Evolutionary conservation across 2,888 invertebrate genomes (phyloP).

Genomic region (Oegoconia quadripuncta): DNA sequence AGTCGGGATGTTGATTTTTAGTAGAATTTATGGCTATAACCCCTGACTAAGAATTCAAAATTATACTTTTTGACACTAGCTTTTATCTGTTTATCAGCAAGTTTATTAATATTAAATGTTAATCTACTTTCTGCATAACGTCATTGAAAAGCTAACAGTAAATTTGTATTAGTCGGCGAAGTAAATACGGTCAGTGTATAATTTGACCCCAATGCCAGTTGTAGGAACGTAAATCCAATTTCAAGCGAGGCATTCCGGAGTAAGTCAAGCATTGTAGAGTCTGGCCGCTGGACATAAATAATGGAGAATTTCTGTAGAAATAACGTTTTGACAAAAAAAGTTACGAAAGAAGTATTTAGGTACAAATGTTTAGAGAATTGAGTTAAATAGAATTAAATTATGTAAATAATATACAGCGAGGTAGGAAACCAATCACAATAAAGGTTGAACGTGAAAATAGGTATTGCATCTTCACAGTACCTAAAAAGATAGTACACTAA

Average conservation of each 20-base stretch:
- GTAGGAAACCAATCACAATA: too few species aligned
- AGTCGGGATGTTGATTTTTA: too few species aligned
- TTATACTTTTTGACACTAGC: too few species aligned
- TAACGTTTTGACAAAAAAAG: constrained; percentile 29
- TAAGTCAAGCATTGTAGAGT: constrained; percentile 25
- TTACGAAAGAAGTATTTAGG: constrained; percentile 15
- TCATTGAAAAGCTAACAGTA: not conserved
- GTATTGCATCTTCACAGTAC: too few species aligned
- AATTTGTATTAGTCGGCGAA: constrained; percentile 1
- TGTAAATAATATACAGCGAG: too few species aligned
- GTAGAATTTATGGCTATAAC: too few species aligned
- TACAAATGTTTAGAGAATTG: too few species aligned
- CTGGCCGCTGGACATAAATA: constrained; percentile 33
- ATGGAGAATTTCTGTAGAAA: constrained; percentile 31
- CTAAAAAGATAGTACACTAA: too few species aligned
- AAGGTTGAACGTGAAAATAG: too few species aligned
- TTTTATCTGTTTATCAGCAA: too few species aligned
- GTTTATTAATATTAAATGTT: not conserved
- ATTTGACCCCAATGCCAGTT: constrained; percentile 10
- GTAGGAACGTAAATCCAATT: constrained; percentile 25
- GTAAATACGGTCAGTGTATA: constrained; percentile 10
- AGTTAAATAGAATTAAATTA: too few species aligned
- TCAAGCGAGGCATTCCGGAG: constrained; percentile 21
- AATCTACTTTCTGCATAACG: not conserved
- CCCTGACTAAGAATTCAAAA: too few species aligned